Percentiles rank a stretch among this genome's conserved stretches.
These are phyloP conservation scores for Otolemur garnettii DNA, from an alignment of 2,113 vertebrate species.

Conservation along the genomic window DNA sequence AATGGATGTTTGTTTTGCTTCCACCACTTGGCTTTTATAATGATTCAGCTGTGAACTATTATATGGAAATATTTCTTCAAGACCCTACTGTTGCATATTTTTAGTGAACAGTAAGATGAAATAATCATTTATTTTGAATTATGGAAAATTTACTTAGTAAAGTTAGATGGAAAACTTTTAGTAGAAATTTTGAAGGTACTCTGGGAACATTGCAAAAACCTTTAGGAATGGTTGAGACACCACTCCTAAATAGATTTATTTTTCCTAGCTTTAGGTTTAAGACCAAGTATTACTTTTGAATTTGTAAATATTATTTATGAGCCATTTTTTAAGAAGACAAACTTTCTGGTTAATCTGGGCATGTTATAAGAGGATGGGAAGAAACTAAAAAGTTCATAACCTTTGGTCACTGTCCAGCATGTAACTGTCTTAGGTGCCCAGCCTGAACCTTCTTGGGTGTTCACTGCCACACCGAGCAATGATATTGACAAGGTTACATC, in stretches of 20 bases:
- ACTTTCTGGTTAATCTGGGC: neutral
- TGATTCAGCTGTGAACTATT: neutral
- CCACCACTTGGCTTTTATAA: neutral
- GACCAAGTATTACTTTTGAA: slow-evolving; percentile 33
- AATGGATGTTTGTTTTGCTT: neutral
- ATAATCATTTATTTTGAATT: slow-evolving; percentile 50
- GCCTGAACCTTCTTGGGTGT: neutral
- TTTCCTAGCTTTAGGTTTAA: slow-evolving; percentile 10
- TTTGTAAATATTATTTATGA: neutral
- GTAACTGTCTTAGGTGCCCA: neutral
- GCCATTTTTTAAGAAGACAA: neutral
- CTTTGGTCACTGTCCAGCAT: neutral
- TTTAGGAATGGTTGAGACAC: neutral
- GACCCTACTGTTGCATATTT: slow-evolving; percentile 8
- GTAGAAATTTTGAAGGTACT: slow-evolving; percentile 52
- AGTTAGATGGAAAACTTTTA: neutral
- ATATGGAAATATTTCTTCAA: neutral
- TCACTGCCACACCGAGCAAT: neutral
- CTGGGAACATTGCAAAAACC: slow-evolving; percentile 12
- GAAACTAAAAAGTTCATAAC: neutral
- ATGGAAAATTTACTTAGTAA: neutral
- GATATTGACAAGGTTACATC: neutral
- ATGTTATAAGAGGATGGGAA: neutral
- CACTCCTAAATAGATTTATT: neutral
- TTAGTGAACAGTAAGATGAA: slow-evolving; percentile 19